Base-by-base conservation (phyloP, 2,113 vertebrate species). In the Illadopsis cleaveri region DNA sequence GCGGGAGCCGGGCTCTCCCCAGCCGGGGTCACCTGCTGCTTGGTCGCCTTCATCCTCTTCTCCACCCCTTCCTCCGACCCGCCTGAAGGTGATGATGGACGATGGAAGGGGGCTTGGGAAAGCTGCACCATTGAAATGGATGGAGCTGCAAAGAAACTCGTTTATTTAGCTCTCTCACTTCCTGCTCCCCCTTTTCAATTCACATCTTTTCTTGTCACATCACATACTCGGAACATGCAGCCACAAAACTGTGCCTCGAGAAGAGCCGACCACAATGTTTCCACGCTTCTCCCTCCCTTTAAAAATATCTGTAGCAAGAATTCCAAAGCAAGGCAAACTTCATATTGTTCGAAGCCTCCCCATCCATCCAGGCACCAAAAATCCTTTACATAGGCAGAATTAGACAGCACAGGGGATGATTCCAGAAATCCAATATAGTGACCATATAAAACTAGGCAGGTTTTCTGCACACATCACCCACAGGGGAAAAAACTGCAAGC, bases 51-150 rank as follows among this genome's bases (percentile, higher is more conserved):
- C 97, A 98, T 98, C 61, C 72, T 97, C 95, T 91, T 97, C 69
- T 83, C 95, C 72, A 93, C 93, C 82, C 91, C 97, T 85, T 92
- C 96, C 77, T 97, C 98, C 15, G 96, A 97, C 51, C 10, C 50
- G 86, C 97, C 98, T 92, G 98, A 97, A 91, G 98, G 96, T 70
- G 97, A 95, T 57, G 97, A 94, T 82, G 97, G 96, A 89, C 96
- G 88, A 87, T 93, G 93, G 64, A 92, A 94, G 75, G 97, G 97
- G 89, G 97, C 97, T 54, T 98, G 96, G 96, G 98, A 98, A 93
- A 99, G 98, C 98, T 98, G 99, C 98, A 99, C 99, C 99, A 99
- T 98, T 96, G 94, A 98, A 96, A 96, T 92, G 70, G 96, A 94
- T 94, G 97, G 91, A 89, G 93, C 97, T 98, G 96, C 81, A 97